These are phyloP conservation scores for Pheosia tremula DNA, from an alignment of 2,888 invertebrate genomes.

Conservation along the genomic window DNA sequence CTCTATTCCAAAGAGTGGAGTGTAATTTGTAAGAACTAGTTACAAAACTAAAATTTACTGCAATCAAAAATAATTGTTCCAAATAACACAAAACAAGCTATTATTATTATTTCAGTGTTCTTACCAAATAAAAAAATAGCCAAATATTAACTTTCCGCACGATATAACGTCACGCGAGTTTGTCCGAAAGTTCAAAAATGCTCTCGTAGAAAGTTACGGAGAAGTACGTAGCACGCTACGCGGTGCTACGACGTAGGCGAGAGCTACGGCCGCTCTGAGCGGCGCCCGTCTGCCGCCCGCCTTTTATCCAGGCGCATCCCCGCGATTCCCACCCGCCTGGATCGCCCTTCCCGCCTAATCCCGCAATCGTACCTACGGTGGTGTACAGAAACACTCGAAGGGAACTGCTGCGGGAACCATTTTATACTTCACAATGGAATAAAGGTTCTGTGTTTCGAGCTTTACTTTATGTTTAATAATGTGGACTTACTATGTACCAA, in stretches of 20 bases:
- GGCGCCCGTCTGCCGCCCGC: conserved; percentile 53
- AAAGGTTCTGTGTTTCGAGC: conserved; percentile 23
- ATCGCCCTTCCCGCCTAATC: conserved; percentile 39
- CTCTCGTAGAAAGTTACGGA: conserved; percentile 44
- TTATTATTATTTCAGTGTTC: conserved; percentile 25
- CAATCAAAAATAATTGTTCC: not conserved
- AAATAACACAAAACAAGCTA: conserved; percentile 14
- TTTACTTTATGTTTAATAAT: conserved; percentile 10
- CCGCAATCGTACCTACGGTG: conserved; percentile 12
- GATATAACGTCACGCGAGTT: conserved; percentile 23
- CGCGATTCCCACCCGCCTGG: conserved; percentile 27
- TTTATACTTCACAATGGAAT: conserved; percentile 33
- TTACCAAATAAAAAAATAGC: conserved; percentile 39
- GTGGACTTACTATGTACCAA: too few species aligned
- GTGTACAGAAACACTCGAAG: conserved; percentile 26
- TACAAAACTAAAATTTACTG: not conserved
- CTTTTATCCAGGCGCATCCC: conserved; percentile 57
- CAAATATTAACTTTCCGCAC: conserved; percentile 23
- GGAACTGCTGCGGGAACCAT: conserved; percentile 26
- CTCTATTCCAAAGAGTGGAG: too few species aligned
- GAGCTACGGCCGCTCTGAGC: conserved; percentile 68
- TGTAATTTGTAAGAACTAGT: too few species aligned
- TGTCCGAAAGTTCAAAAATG: conserved; percentile 18
- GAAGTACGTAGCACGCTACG: conserved; percentile 55
- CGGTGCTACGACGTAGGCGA: conserved; percentile 53